phyloP scores from a whole-genome alignment of 2,888 invertebrate species.

The Pyrrhopygopsis socrates region DNA sequence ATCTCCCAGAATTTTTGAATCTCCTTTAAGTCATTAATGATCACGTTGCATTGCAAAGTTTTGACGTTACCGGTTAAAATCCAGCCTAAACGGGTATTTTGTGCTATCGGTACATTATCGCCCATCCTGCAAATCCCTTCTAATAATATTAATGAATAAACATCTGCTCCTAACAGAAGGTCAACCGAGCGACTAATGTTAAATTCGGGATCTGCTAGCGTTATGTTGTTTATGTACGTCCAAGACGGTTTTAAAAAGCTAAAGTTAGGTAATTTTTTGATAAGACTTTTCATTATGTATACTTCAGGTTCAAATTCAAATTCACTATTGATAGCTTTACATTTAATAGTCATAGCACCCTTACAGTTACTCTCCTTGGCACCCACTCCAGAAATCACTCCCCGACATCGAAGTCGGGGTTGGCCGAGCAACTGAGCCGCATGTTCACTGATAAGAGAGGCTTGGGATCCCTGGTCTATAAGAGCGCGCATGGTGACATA shows the following conservation, averaged over 20 bases:
- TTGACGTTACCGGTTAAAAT: not conserved
- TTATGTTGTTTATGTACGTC: not conserved
- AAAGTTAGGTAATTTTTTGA: slow-evolving; percentile 6
- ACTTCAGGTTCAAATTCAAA: slow-evolving; percentile 6
- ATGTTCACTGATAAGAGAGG: slow-evolving; percentile 4
- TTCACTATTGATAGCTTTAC: not conserved
- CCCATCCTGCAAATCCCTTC: slow-evolving; percentile 9
- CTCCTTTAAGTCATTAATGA: slow-evolving; percentile 4
- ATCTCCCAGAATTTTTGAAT: slow-evolving; percentile 5
- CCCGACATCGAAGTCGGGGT: not conserved
- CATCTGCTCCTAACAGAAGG: slow-evolving; percentile 8
- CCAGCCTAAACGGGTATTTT: slow-evolving; percentile 20
- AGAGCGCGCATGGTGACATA: not conserved
- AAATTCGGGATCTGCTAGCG: slow-evolving; percentile 11
- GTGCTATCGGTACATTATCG: slow-evolving; percentile 16
- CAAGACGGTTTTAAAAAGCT: not conserved
- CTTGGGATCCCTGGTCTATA: not conserved
- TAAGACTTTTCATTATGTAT: slow-evolving; percentile 49
- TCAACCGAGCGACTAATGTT: slow-evolving; percentile 8
- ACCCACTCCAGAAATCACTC: slow-evolving; percentile 19
- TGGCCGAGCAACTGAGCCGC: slow-evolving; percentile 19
- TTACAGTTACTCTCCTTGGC: slow-evolving; percentile 45
- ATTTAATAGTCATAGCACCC: slow-evolving; percentile 31
- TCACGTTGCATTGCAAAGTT: slow-evolving; percentile 14
- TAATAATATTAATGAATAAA: not conserved